Percentiles rank a stretch among this genome's conserved stretches.
Evolutionary conservation across 2,113 vertebrate species (phyloP).

Genomic region (Acanthisitta chloris): DNA sequence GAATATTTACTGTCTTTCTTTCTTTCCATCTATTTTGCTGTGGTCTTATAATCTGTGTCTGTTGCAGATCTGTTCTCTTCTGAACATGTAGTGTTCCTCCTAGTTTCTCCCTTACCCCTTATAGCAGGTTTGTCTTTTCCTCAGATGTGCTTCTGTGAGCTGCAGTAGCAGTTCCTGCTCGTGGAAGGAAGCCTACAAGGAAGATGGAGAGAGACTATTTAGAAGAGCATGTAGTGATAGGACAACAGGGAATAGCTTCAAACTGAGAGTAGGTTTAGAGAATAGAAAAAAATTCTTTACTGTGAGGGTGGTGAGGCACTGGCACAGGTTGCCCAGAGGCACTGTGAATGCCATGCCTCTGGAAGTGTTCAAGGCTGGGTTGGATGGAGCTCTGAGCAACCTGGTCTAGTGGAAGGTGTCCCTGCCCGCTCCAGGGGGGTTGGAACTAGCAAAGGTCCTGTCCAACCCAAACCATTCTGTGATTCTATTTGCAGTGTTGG

Average conservation of each 20-base stretch:
- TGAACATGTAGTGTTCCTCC: background rate
- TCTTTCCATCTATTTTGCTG: background rate
- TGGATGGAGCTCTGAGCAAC: background rate
- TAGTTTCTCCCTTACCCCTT: background rate
- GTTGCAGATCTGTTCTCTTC: background rate
- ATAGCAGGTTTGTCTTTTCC: background rate
- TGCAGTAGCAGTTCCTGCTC: background rate
- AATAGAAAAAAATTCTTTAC: background rate
- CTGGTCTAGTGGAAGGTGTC: background rate
- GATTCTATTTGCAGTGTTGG: background rate
- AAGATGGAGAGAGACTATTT: background rate
- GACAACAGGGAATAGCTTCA: background rate
- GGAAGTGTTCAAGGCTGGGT: background rate
- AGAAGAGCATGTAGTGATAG: background rate
- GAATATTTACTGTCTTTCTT: background rate
- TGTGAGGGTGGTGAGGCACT: background rate
- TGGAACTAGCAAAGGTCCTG: accelerated
- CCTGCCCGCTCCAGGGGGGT: background rate
- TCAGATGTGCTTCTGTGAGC: background rate
- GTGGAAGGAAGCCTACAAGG: background rate
- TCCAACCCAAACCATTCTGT: background rate
- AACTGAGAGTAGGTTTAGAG: background rate
- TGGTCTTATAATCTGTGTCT: background rate
- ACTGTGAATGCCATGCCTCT: background rate
- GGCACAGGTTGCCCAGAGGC: background rate